A percentile compares a stretch with the other conserved stretches of the same genome.
These are phyloP conservation scores for Erebia palarica DNA, from an alignment of 2,888 invertebrate genomes.

Conservation along the genomic window DNA sequence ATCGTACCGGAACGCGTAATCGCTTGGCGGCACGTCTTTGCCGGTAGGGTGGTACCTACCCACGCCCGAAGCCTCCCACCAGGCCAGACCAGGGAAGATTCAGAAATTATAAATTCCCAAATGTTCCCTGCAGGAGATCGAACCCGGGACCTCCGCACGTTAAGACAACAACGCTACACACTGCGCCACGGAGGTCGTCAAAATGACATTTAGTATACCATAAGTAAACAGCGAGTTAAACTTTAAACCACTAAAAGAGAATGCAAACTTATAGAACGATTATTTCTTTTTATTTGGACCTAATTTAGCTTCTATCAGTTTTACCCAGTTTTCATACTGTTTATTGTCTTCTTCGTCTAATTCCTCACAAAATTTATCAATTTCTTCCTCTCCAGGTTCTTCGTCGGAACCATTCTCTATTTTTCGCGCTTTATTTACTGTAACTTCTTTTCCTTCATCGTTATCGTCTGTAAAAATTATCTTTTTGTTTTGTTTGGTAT, in stretches of 20 bases:
- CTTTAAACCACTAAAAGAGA: not conserved
- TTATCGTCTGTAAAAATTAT: slow-evolving; percentile 14
- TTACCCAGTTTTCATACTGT: slow-evolving; percentile 71
- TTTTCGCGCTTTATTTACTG: slow-evolving; percentile 26
- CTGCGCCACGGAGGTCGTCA: too few relatives aligned
- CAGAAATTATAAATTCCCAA: too few relatives aligned
- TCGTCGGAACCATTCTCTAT: slow-evolving; percentile 53
- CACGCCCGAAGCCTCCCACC: too few relatives aligned
- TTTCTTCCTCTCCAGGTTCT: slow-evolving; percentile 69
- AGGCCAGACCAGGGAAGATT: too few relatives aligned
- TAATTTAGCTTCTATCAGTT: slow-evolving; percentile 69
- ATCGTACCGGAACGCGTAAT: too few relatives aligned
- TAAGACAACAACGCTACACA: too few relatives aligned
- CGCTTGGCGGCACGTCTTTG: too few relatives aligned
- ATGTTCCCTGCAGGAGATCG: too few relatives aligned
- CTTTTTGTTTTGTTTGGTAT: slow-evolving; percentile 43
- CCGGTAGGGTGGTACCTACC: too few relatives aligned
- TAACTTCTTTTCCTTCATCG: slow-evolving; percentile 8
- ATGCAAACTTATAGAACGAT: slow-evolving; percentile 9
- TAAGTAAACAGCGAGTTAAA: too few relatives aligned
- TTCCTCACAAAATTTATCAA: slow-evolving; percentile 73
- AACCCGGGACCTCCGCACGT: too few relatives aligned
- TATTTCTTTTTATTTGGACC: slow-evolving; percentile 54
- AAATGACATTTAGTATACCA: too few relatives aligned
- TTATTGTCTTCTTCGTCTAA: slow-evolving; percentile 68